Conservation (phyloP, 2,888 invertebrate species). For the Noctua fimbriata region DNA sequence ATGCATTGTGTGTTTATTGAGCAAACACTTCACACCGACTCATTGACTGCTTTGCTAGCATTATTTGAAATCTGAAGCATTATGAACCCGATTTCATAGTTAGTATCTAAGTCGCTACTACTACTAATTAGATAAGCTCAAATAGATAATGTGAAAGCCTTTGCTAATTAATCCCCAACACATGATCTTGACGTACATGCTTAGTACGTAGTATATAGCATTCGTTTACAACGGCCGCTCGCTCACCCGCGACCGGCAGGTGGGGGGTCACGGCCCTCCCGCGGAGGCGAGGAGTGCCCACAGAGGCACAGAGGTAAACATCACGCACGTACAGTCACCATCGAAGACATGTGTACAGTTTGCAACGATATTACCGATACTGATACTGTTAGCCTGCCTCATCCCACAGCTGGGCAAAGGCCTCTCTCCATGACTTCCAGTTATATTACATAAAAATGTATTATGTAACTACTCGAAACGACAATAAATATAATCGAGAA, state of each 20-base stretch:
- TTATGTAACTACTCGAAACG: neutral
- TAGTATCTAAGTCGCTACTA: neutral
- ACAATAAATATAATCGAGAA: neutral
- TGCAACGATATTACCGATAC: neutral
- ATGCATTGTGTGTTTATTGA: neutral
- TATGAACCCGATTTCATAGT: neutral
- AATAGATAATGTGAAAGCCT: neutral
- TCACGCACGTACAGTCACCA: slow-evolving; percentile 34
- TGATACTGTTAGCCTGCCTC: too few species aligned
- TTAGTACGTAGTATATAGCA: slow-evolving; percentile 7
- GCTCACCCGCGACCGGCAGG: slow-evolving; percentile 74
- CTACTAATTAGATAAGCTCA: too few species aligned
- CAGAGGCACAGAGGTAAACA: slow-evolving; percentile 51
- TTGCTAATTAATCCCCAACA: neutral
- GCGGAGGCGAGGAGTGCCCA: slow-evolving; percentile 45
- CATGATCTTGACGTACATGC: slow-evolving; percentile 1
- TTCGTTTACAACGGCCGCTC: slow-evolving; percentile 48
- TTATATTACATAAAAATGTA: too few species aligned
- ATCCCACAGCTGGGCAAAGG: too few species aligned
- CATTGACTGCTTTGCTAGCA: neutral
- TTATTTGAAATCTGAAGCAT: neutral
- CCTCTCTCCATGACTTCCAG: too few species aligned
- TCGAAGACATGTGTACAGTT: neutral
- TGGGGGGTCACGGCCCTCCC: slow-evolving; percentile 72
- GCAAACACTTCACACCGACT: neutral